Conservation (phyloP, 23 tunicate genomes). For the Clavelina lepadiformis region DNA sequence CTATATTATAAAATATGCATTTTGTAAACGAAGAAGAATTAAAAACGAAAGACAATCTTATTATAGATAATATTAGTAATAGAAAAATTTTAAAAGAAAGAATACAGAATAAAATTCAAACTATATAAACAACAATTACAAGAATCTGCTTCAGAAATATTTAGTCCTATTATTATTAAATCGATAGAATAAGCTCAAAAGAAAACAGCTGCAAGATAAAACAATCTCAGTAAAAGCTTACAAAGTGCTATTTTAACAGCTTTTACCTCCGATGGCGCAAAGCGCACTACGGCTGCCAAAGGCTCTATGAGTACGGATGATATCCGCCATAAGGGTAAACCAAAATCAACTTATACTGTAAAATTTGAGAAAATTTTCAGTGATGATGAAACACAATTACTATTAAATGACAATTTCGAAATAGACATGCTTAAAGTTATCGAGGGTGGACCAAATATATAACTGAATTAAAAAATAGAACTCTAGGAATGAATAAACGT, state of each 20-base stretch:
- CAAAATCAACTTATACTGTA: slow-evolving; percentile 1
- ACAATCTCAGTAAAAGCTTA: background rate
- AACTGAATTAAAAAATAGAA: background rate
- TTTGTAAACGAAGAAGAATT: background rate
- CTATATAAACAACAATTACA: slow-evolving; percentile 1
- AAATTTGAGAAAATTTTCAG: too few relatives aligned
- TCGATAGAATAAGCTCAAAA: background rate
- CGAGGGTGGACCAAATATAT: background rate
- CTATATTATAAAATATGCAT: background rate
- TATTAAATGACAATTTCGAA: background rate
- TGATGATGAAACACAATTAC: background rate
- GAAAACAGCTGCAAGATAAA: background rate
- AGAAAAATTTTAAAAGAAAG: too few relatives aligned
- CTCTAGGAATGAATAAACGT: background rate
- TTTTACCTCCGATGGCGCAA: too few relatives aligned
- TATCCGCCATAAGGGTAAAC: too few relatives aligned
- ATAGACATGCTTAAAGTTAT: background rate
- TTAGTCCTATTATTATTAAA: too few relatives aligned
- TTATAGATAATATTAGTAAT: background rate
- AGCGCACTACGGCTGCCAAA: too few relatives aligned
- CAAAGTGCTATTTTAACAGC: too few relatives aligned
- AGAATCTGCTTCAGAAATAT: too few relatives aligned
- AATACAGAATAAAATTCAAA: background rate
- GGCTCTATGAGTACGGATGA: too few relatives aligned
- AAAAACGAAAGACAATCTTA: background rate